phyloP scores from a whole-genome alignment of 30 jellyfish, hydroid and myxozoan genomes.

The Cassiopea xamachana region DNA sequence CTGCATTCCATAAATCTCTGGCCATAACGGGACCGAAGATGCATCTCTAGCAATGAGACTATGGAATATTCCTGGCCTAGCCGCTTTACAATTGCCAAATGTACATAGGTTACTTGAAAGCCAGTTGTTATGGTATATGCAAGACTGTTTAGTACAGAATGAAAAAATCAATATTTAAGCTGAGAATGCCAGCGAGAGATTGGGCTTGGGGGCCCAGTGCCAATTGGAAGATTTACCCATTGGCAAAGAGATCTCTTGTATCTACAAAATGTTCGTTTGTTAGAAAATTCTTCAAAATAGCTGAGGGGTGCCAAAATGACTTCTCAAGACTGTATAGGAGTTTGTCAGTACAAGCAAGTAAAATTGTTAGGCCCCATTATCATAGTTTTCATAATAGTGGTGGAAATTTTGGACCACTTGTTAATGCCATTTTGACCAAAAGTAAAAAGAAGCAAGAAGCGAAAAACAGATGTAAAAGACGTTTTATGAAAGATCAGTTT shows the following conservation, averaged over 20 bases:
- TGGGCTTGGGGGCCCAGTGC: constrained; percentile 99
- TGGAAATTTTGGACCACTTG: constrained; percentile 59
- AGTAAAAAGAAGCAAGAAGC: constrained; percentile 27
- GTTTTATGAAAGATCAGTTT: constrained; percentile 41
- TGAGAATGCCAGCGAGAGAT: constrained; percentile 71
- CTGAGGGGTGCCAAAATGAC: constrained; percentile 47
- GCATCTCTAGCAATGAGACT: neutral
- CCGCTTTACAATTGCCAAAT: neutral
- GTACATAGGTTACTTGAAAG: neutral
- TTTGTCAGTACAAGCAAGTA: constrained; percentile 21
- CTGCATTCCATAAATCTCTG: constrained; percentile 5
- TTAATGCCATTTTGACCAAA: constrained; percentile 18
- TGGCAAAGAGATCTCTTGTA: constrained; percentile 53
- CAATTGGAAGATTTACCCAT: constrained; percentile 87
- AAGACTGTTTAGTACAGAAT: constrained; percentile 1
- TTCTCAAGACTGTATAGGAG: constrained; percentile 23
- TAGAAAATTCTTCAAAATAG: constrained; percentile 31
- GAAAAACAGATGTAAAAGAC: constrained; percentile 12
- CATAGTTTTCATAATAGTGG: constrained; percentile 49
- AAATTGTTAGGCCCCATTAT: constrained; percentile 32
- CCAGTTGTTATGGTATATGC: neutral
- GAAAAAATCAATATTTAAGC: constrained; percentile 64
- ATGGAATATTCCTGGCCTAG: neutral
- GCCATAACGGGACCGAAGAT: constrained; percentile 2
- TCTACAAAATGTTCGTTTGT: neutral